Evolutionary conservation across 2,888 invertebrate species (phyloP), one percentile per base, ranked within the genome.

Genomic region (Aphodius sticticus): DNA sequence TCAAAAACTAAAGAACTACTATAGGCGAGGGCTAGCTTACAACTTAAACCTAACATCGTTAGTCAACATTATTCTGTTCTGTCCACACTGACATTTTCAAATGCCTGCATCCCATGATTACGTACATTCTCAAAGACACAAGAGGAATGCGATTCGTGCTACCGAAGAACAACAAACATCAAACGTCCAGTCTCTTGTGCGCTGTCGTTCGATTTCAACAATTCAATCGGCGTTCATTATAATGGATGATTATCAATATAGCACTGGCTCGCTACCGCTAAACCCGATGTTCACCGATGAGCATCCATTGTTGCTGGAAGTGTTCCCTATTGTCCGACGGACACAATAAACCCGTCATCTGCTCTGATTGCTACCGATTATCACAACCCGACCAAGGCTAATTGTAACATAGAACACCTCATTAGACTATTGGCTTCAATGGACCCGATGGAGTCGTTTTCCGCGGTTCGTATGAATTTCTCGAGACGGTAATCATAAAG

Each of bases 181-280:
- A 9, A 53, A 53, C 53, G 12, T 53, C 53, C 53, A 53, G 53
- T 53, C 53, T 53, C 53, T 26, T 26, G 26, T 26, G 3, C 26
- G 26, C 53, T 53, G 53, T 53, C 53, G 53, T 12, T 7, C 12
- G 12, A 53, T 12, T 53, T 53, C 53, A 53, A 53, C 53, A 53
- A 53, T 82, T 83, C 82, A 82, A 82, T 83, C 82, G 81, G 76
- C 37, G 75, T 78, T 83, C 83, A 82, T 83, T 83, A 83, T 82
- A 83, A 76, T 76, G 80, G 79, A 82, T 83, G 83, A 83, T 83
- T 82, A 81, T 83, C 81, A 81, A 81, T 83, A 82, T 78, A 81
- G 81, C 83, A 82, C 82, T 78, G 76, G 79, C 35, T 79, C 9
- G 53, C 53, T 53, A 53, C 53, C 53, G 12, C 12, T 12, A 53